phyloP scores from a whole-genome alignment of 2,113 vertebrate genomes.

The Brachypodius melanocephalos region DNA sequence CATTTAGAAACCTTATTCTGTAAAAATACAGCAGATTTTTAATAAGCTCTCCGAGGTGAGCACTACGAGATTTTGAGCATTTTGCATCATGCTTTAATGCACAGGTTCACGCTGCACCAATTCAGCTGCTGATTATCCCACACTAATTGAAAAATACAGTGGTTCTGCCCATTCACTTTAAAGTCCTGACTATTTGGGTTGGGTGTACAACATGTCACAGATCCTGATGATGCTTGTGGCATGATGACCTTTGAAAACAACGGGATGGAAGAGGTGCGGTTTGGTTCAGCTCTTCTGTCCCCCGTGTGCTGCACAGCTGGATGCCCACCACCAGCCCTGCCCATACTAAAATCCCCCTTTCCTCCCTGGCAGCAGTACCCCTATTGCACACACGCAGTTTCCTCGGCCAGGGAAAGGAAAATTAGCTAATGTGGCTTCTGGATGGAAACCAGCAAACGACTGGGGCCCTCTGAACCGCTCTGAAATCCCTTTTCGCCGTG shows the following conservation, averaged over 20 bases:
- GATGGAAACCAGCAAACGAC: neutral
- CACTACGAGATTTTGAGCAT: neutral
- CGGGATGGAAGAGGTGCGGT: neutral
- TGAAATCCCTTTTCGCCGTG: neutral
- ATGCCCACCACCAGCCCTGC: neutral
- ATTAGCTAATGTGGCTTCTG: neutral
- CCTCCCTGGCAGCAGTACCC: neutral
- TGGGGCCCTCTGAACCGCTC: neutral
- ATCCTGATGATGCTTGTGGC: neutral
- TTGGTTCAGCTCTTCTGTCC: neutral
- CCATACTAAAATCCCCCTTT: neutral
- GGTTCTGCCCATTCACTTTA: accelerated
- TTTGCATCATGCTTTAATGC: neutral
- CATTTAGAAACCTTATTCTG: neutral
- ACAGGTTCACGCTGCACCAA: neutral
- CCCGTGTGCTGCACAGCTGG: neutral
- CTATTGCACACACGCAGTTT: neutral
- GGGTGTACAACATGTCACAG: neutral
- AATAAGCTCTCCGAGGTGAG: neutral
- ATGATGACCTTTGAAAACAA: neutral
- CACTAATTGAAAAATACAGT: neutral
- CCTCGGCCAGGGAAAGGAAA: neutral
- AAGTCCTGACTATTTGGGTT: neutral
- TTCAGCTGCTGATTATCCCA: neutral
- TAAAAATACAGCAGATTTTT: neutral